phyloP scores from a whole-genome alignment of 2,888 invertebrate genomes.

The Synanthedon andrenaeformis region DNA sequence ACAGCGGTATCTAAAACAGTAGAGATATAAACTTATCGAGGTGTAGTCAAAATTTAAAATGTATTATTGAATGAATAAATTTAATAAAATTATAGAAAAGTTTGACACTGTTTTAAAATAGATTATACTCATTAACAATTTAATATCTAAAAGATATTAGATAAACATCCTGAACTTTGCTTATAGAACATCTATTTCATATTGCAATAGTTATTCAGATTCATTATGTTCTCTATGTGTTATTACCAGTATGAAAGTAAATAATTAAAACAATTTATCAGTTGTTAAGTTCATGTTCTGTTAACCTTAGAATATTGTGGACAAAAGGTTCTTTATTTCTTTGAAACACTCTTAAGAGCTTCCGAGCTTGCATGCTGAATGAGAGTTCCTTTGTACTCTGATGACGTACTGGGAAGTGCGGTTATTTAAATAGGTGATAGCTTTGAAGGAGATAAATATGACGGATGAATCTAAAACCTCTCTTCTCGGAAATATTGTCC shows the following conservation, averaged over 20 bases:
- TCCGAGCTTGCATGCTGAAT: constrained; percentile 28
- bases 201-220: too few relatives aligned
- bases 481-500: neutral
- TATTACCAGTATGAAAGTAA: too few relatives aligned
- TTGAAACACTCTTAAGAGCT: constrained; percentile 13
- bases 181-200: too few relatives aligned
- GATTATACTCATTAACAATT: too few relatives aligned
- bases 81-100: too few relatives aligned
- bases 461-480: neutral
- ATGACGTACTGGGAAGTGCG: constrained; percentile 15
- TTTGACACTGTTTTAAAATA: too few relatives aligned
- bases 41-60: too few relatives aligned
- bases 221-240: too few relatives aligned
- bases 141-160: too few relatives aligned
- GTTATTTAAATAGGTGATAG: neutral
- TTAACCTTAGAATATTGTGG: neutral
- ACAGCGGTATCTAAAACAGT: neutral
- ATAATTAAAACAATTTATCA: too few relatives aligned
- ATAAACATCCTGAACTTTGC: too few relatives aligned
- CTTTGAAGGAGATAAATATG: neutral
- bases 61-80: too few relatives aligned
- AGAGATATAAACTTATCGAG: neutral
- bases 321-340: constrained; percentile 9
- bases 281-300: neutral
- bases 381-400: constrained; percentile 29